A percentile compares a stretch with the other conserved stretches of the same genome.
Evolutionary conservation across 2,888 invertebrate genomes (phyloP).

Genomic region (Eilema depressum): DNA sequence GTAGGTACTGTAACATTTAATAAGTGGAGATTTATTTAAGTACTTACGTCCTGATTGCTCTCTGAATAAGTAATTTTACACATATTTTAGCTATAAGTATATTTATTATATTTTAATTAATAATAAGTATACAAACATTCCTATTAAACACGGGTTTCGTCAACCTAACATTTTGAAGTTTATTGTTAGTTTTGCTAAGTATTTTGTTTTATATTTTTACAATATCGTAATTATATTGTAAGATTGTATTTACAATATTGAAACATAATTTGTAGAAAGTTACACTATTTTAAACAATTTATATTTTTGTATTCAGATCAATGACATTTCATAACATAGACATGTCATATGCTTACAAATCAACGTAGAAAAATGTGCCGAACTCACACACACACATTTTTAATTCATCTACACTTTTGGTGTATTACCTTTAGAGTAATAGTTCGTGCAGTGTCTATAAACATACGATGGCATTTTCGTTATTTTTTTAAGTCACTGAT

Average conservation of each 20-base stretch:
- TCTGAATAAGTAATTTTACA: slow-evolving; percentile 38
- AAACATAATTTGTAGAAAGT: too few relatives aligned
- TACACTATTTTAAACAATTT: slow-evolving; percentile 20
- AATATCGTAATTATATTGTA: slow-evolving; percentile 44
- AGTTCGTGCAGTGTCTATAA: too few relatives aligned
- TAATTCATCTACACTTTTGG: too few relatives aligned
- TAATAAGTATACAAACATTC: slow-evolving; percentile 46
- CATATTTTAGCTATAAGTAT: slow-evolving; percentile 31
- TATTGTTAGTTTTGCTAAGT: slow-evolving; percentile 44
- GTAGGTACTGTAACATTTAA: too few relatives aligned
- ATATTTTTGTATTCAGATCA: background rate
- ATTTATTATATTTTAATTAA: slow-evolving; percentile 33
- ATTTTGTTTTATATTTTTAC: slow-evolving; percentile 39
- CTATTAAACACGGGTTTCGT: slow-evolving; percentile 42
- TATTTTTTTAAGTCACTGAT: too few relatives aligned
- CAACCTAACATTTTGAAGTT: slow-evolving; percentile 32
- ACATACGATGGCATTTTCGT: too few relatives aligned
- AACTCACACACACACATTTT: too few relatives aligned
- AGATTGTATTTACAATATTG: slow-evolving; percentile 23
- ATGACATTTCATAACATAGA: too few relatives aligned
- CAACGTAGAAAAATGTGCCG: too few relatives aligned
- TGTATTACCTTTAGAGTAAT: too few relatives aligned
- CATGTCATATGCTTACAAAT: too few relatives aligned
- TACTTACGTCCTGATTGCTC: slow-evolving; percentile 40
- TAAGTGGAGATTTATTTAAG: background rate